Evolutionary conservation across 2,888 invertebrate species (phyloP).

Genomic region (Homarus gammarus): DNA sequence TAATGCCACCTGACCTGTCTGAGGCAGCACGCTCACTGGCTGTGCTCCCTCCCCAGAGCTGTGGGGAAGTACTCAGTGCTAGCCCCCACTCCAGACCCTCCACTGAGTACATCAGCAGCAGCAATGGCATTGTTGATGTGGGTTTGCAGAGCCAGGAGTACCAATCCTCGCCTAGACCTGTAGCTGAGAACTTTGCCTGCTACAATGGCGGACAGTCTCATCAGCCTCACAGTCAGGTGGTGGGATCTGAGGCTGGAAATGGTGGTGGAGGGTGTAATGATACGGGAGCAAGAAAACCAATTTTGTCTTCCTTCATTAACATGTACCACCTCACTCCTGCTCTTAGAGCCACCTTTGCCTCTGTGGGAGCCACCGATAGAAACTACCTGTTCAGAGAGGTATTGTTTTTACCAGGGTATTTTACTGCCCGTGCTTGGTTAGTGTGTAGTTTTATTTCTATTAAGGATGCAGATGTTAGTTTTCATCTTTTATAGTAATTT

Average conservation of each 20-base stretch:
- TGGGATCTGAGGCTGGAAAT: slow-evolving; percentile 29
- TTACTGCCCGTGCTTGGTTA: neutral
- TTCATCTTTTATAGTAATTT: too few relatives aligned
- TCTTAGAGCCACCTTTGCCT: slow-evolving; percentile 48
- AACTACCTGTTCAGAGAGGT: slow-evolving; percentile 63
- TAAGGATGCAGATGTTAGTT: too few relatives aligned
- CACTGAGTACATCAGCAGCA: neutral
- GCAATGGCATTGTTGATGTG: neutral
- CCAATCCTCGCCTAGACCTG: slow-evolving; percentile 8
- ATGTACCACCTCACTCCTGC: slow-evolving; percentile 37
- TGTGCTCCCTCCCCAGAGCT: slow-evolving; percentile 39
- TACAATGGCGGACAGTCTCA: neutral
- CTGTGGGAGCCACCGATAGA: slow-evolving; percentile 56
- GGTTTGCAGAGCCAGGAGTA: slow-evolving; percentile 17
- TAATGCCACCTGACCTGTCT: slow-evolving; percentile 55
- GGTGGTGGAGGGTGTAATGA: neutral
- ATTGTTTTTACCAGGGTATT: neutral
- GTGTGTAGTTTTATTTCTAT: neutral
- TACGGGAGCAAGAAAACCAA: neutral
- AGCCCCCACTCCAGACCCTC: neutral
- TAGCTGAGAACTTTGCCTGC: slow-evolving; percentile 10
- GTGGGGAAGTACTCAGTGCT: slow-evolving; percentile 4
- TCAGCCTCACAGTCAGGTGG: neutral
- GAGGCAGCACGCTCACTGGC: slow-evolving; percentile 36
- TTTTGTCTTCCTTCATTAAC: neutral